These are phyloP conservation scores for Mylabris phalerata DNA, from an alignment of 1,140 invertebrate species.

Conservation along the genomic window DNA sequence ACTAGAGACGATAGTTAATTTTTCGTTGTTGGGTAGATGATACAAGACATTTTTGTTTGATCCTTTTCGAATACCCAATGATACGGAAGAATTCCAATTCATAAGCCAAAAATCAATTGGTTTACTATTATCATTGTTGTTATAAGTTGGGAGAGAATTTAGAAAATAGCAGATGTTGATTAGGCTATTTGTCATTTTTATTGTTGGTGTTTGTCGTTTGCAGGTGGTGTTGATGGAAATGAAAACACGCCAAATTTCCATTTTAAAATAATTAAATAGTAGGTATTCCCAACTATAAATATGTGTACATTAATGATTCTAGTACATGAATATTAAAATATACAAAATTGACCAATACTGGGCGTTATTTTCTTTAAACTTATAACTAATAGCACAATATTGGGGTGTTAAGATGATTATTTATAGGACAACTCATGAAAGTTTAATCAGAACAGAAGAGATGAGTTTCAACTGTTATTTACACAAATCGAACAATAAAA, in stretches of 20 bases:
- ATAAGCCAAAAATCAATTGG: too few relatives aligned
- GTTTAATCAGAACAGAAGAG: slow-evolving; percentile 7
- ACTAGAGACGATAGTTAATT: not conserved
- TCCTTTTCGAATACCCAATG: too few relatives aligned
- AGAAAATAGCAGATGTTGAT: slow-evolving; percentile 5
- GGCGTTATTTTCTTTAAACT: slow-evolving; percentile 12
- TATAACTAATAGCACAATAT: slow-evolving; percentile 14
- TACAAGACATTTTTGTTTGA: too few relatives aligned
- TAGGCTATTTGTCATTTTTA: slow-evolving; percentile 16
- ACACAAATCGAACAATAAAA: too few relatives aligned
- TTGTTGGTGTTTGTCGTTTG: not conserved
- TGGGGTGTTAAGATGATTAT: slow-evolving; percentile 24
- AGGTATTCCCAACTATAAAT: slow-evolving; percentile 9
- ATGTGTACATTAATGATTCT: slow-evolving; percentile 21
- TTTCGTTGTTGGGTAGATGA: too few relatives aligned
- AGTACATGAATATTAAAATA: slow-evolving; percentile 26
- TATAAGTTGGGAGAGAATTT: too few relatives aligned
- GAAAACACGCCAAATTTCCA: slow-evolving; percentile 12
- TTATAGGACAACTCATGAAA: slow-evolving; percentile 23
- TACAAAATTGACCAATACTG: not conserved
- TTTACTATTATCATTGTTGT: too few relatives aligned
- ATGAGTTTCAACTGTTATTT: too few relatives aligned
- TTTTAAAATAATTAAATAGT: slow-evolving; percentile 8
- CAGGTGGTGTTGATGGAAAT: slow-evolving; percentile 13
- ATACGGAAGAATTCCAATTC: too few relatives aligned